Evolutionary conservation across 2,888 invertebrate genomes (phyloP).

Genomic region (Chaetoderma sp.): DNA sequence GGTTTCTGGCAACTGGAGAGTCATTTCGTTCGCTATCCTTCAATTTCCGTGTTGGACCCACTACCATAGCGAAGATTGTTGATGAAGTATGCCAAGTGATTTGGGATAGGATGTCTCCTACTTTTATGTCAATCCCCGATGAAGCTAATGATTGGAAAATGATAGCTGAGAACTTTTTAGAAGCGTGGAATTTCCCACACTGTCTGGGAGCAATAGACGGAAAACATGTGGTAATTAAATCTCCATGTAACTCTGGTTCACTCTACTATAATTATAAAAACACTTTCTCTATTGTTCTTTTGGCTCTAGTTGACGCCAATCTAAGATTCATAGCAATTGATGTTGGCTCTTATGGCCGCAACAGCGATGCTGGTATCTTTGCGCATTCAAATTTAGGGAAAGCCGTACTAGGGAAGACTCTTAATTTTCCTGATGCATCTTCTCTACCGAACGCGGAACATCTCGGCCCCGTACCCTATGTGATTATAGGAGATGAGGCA

Average conservation of each 20-base stretch:
- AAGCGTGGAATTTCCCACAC: slow-evolving; percentile 12
- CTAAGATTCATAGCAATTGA: slow-evolving; percentile 61
- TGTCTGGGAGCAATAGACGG: slow-evolving; percentile 12
- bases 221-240: slow-evolving; percentile 10
- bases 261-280: slow-evolving; percentile 9
- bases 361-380: slow-evolving; percentile 59
- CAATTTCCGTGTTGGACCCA: slow-evolving; percentile 10
- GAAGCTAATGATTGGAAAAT: background rate
- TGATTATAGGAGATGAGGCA: slow-evolving; percentile 45
- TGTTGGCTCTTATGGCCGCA: slow-evolving; percentile 58
- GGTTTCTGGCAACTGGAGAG: background rate
- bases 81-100: slow-evolving; percentile 15
- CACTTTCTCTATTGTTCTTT: slow-evolving; percentile 42
- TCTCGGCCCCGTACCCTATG: slow-evolving; percentile 22
- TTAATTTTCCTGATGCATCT: slow-evolving; percentile 2
- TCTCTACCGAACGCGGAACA: slow-evolving; percentile 22
- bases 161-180: background rate
- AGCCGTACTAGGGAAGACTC: background rate
- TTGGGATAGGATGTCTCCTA: background rate
- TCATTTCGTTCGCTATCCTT: slow-evolving; percentile 3
- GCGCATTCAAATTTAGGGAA: background rate
- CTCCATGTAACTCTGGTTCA: background rate
- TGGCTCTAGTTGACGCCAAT: slow-evolving; percentile 56
- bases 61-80: slow-evolving; percentile 13
- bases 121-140: background rate